Conservation (phyloP, 2,797 vertebrate species). For the Moxostoma hubbsi region DNA sequence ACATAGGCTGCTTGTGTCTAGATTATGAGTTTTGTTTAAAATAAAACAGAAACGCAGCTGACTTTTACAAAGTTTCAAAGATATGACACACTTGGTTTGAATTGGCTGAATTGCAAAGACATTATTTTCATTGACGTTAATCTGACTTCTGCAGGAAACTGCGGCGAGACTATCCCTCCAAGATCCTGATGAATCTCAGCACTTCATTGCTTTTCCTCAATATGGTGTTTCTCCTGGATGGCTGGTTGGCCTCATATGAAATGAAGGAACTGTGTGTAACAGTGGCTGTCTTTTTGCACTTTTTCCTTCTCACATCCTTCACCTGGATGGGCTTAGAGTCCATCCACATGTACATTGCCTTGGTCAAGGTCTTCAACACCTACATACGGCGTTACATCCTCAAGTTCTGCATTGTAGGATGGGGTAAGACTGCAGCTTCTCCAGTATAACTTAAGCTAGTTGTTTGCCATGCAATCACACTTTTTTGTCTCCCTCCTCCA, state of each 20-base stretch:
- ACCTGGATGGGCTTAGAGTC: slow-evolving; percentile 99
- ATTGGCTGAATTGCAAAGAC: not conserved
- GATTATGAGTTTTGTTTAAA: not conserved
- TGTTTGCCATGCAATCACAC: not conserved
- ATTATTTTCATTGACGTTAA: not conserved
- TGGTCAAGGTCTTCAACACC: slow-evolving; percentile 98
- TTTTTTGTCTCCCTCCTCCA: too few species aligned
- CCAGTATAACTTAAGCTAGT: not conserved
- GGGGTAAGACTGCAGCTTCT: slow-evolving; percentile 83
- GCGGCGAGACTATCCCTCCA: slow-evolving; percentile 94
- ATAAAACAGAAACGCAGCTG: not conserved
- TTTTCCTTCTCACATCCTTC: slow-evolving; percentile 93
- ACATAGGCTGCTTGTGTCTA: not conserved
- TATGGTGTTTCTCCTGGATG: slow-evolving; percentile 89
- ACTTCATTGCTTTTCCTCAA: slow-evolving; percentile 91
- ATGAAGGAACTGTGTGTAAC: slow-evolving; percentile 81
- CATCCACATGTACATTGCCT: slow-evolving; percentile 97
- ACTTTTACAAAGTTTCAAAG: too few species aligned
- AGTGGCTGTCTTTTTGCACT: slow-evolving; percentile 87
- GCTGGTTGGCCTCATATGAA: slow-evolving; percentile 88
- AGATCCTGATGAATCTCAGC: slow-evolving; percentile 98
- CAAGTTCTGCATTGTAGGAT: slow-evolving; percentile 96
- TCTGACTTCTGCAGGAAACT: slow-evolving; percentile 80
- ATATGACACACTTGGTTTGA: not conserved
- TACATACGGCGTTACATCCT: slow-evolving; percentile 95